A percentile compares a stretch with the other conserved stretches of the same genome.
These are phyloP conservation scores for Morpho achilles DNA, from an alignment of 2,888 invertebrate genomes.

Conservation along the genomic window DNA sequence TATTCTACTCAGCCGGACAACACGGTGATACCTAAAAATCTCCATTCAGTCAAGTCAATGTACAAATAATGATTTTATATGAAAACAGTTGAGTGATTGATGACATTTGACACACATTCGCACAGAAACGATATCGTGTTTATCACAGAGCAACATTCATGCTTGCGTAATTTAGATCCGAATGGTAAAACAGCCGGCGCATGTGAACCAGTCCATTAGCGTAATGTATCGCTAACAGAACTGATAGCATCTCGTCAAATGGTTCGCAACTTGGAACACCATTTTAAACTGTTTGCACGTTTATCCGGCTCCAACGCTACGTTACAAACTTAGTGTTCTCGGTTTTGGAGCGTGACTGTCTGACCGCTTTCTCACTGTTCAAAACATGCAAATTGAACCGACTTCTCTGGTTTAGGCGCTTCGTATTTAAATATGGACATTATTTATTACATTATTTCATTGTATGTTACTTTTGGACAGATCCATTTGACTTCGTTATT, in stretches of 20 bases:
- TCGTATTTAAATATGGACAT: too few species aligned
- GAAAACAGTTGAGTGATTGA: background rate
- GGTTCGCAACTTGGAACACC: constrained; percentile 6
- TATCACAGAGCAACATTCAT: constrained; percentile 5
- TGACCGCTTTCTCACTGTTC: constrained; percentile 22
- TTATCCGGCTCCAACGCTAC: constrained; percentile 5
- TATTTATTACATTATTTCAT: too few species aligned
- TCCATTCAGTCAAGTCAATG: too few species aligned
- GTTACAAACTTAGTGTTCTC: constrained; percentile 16
- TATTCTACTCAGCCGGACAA: too few species aligned
- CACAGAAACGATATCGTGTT: constrained; percentile 3
- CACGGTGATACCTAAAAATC: too few species aligned
- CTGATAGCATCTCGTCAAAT: constrained; percentile 15
- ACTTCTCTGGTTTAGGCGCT: background rate
- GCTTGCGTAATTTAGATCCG: constrained; percentile 11
- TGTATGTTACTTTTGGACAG: too few species aligned
- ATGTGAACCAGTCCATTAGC: constrained; percentile 18
- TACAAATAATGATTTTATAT: background rate
- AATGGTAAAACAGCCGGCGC: constrained; percentile 10
- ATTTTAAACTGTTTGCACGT: constrained; percentile 9
- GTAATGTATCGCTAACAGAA: constrained; percentile 12
- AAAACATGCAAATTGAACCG: constrained; percentile 19
- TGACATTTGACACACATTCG: background rate
- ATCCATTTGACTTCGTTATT: too few species aligned
- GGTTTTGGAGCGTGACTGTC: constrained; percentile 22